phyloP scores from a whole-genome alignment of 2,888 invertebrate genomes.

The Augochlorella aurata region DNA sequence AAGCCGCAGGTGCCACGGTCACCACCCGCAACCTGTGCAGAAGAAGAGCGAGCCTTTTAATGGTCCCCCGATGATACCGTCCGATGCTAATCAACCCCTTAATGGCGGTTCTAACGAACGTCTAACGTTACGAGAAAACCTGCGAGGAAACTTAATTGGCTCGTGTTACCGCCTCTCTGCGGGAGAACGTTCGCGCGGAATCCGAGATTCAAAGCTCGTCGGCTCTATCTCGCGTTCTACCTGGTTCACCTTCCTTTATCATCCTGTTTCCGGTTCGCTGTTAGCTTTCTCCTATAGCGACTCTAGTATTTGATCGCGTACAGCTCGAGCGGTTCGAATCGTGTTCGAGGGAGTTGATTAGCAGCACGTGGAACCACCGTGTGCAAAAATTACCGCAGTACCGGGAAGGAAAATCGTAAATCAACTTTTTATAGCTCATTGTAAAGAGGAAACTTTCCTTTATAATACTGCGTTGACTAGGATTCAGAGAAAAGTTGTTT shows the following conservation, averaged over 20 bases:
- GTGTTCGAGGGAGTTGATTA: too few relatives aligned
- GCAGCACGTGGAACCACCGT: too few relatives aligned
- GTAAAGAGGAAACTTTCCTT: too few relatives aligned
- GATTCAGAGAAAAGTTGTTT: too few relatives aligned
- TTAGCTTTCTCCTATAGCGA: not conserved
- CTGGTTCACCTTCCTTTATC: not conserved
- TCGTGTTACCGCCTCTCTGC: not conserved
- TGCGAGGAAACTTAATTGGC: not conserved
- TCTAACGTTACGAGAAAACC: not conserved
- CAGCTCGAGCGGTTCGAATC: too few relatives aligned
- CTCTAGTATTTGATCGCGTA: too few relatives aligned
- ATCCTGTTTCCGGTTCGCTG: not conserved
- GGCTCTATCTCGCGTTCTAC: not conserved
- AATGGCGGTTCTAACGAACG: not conserved
- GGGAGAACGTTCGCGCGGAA: not conserved
- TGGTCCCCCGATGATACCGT: not conserved
- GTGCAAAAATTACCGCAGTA: too few relatives aligned
- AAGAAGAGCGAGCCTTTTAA: slow-evolving; percentile 36
- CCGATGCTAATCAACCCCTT: not conserved
- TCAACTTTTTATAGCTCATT: too few relatives aligned
- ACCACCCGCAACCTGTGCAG: slow-evolving; percentile 86
- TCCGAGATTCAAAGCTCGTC: not conserved
- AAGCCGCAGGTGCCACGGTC: slow-evolving; percentile 90
- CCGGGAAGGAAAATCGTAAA: too few relatives aligned
- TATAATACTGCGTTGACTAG: too few relatives aligned